Base-by-base conservation (phyloP, 1,140 invertebrate species). In the Heterodera carotae region DNA sequence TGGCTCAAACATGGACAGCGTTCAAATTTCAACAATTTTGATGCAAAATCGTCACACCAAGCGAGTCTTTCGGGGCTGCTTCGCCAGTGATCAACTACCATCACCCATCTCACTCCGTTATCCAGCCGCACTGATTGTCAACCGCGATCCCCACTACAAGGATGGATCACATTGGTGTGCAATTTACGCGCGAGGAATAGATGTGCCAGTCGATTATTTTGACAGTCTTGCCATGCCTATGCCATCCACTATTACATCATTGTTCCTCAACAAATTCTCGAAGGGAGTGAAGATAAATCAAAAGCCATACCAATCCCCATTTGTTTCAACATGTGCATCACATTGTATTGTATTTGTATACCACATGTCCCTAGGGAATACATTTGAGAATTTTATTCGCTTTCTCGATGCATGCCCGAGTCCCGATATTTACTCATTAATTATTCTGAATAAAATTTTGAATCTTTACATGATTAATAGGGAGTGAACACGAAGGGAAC, bases 11-110 rank as follows among this genome's bases (percentile, higher is more conserved):
- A 71, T 71, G 69, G 29, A 71, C 36, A 71, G 36, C 8, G 0
- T 18, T 25, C 69, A 71, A 31, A 71, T 71, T 71, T 6, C 69
- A 48, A 71, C n/a, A 22, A 71, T 71, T 7, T 59, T 71, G 36
- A 59, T 2, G 5, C 6, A 43, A 71, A 71, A 71, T 48, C 12
- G 15, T n/a, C 43, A 71, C 18, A 71, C 69, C 27, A 15, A 59
- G 8, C 27, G 0, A 39, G 31, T 70, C 2, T 70, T 70, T 34
- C 27, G 48, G 27, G 69, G 69, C n/a, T 70, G 69, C 22, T 70
- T 70, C n/a, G 36, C 69, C n/a, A 43, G 69, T 70, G 69, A 70
- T 34, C 29, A 15, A 33, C 10, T 71, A 0, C 69, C 69, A 6
- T 18, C 59, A 6, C 59, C 59, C 59, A 5, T 29, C n/a, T 6